phyloP scores from a whole-genome alignment of 2,797 vertebrate genomes.

The Podarcis lilfordi region DNA sequence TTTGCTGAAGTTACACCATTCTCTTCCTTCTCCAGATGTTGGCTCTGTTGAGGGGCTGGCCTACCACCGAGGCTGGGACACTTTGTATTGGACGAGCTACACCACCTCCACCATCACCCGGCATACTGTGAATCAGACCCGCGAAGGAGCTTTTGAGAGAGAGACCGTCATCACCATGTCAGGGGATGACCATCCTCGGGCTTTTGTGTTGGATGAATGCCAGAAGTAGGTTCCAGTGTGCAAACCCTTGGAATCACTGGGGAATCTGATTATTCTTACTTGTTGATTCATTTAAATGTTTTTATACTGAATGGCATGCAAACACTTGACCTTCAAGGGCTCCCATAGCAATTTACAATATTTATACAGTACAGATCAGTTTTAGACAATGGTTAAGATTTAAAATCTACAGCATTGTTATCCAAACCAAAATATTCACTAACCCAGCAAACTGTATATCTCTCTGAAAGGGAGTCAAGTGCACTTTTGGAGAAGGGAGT shows the following conservation, averaged over 20 bases:
- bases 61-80: constrained; percentile 95
- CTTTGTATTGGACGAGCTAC: constrained; percentile 98
- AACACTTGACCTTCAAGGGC: background rate
- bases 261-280: background rate
- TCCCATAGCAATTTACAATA: background rate
- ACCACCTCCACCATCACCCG: constrained; percentile 98
- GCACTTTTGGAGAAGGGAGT: background rate
- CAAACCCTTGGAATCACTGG: background rate
- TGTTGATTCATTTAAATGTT: background rate
- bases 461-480: background rate
- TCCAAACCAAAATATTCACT: background rate
- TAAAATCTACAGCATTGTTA: background rate
- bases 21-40: constrained; percentile 81
- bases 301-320: background rate
- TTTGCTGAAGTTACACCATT: background rate
- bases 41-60: constrained; percentile 97
- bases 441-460: background rate
- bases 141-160: constrained; percentile 89
- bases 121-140: constrained; percentile 94
- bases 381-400: background rate
- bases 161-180: constrained; percentile 98
- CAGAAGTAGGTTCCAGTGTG: constrained; percentile 86
- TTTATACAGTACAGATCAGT: background rate
- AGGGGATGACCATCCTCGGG: constrained; percentile 94
- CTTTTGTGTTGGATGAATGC: constrained; percentile 96